phyloP scores from a whole-genome alignment of 2,888 invertebrate species.

The Lasioglossum oenotherae region DNA sequence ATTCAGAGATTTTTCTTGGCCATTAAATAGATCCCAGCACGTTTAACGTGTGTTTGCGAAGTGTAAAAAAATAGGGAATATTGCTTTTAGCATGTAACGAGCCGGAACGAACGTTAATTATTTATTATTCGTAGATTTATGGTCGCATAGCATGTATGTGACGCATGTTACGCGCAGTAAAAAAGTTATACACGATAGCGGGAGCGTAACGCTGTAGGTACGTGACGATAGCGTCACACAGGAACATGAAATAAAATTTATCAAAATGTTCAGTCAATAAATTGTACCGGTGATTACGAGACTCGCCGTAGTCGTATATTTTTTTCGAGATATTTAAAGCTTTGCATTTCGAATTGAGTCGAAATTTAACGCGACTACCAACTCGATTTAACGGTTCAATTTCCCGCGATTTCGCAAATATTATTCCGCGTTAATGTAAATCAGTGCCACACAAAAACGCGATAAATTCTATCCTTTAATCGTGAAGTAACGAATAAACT shows the following conservation, averaged over 20 bases:
- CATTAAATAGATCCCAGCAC: background rate
- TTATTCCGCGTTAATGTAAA: constrained; percentile 10
- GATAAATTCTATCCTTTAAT: background rate
- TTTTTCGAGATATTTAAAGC: constrained; percentile 10
- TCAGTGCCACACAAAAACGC: background rate
- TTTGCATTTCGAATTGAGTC: constrained; percentile 9
- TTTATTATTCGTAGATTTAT: background rate
- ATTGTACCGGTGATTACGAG: constrained; percentile 4
- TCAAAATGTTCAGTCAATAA: constrained; percentile 11
- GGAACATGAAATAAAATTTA: background rate
- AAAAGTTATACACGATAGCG: background rate
- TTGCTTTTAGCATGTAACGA: background rate
- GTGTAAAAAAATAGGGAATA: background rate
- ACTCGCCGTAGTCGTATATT: background rate
- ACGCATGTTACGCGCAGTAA: background rate
- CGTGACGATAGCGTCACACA: background rate
- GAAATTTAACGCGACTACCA: background rate
- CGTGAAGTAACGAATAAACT: background rate
- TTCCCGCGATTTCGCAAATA: constrained; percentile 4
- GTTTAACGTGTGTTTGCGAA: background rate
- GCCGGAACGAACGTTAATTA: background rate
- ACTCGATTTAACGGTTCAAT: constrained; percentile 9
- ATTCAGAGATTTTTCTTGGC: background rate
- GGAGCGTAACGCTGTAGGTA: background rate
- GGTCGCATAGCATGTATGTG: background rate